Base-by-base conservation (phyloP, 64 coral and sea anemone genomes). In the Stylophora pistillata region DNA sequence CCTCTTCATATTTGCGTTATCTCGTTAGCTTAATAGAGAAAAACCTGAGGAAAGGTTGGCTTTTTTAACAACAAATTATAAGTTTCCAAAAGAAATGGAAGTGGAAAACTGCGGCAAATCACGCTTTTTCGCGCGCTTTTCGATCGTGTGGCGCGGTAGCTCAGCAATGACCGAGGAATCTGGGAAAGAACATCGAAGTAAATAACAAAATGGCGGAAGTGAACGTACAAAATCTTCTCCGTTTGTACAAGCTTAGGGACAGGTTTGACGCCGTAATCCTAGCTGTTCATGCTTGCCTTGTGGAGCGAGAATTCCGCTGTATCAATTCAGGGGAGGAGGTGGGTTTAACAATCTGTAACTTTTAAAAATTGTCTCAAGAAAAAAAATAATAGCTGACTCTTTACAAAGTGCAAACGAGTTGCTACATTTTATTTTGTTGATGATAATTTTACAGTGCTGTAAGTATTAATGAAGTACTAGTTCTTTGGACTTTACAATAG, bases 191-290 rank as follows among this genome's bases (percentile, higher is more conserved):
- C 28, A 21, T 20, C 30, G 5, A 0, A 53, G 33, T 14, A 5
- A 12, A 23, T 5, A 57, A 23, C 73, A 92, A 92, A 69, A 92
- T 92, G 90, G 90, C 81, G 90, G 90, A 92, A 92, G 90, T 74
- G 75, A 92, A 92, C 54, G 10, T 92, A 52, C 86, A 72, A 31
- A 92, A 92, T 71, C 71, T 92, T 5, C 74, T 92, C 9, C 72
- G 83, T 23, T 86, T 92, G 25, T 86, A 63, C 60, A 85, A 30
- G 54, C 58, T 86, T 28, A 92, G 82, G 66, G 59, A 85, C 58
- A 92, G 86, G 76, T 92, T 86, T 71, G 90, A 92, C 58, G 81
- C 90, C 17, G 57, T 92, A 0, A 86, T 86, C 32, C 72, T 92
- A 68, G 90, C 82, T 33, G 62, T 86, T 5, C 90, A 92, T 57